A percentile compares a stretch with the other conserved stretches of the same genome.
These are phyloP conservation scores for Hystrix brachyura DNA, from an alignment of 2,113 vertebrate species.

Conservation along the genomic window DNA sequence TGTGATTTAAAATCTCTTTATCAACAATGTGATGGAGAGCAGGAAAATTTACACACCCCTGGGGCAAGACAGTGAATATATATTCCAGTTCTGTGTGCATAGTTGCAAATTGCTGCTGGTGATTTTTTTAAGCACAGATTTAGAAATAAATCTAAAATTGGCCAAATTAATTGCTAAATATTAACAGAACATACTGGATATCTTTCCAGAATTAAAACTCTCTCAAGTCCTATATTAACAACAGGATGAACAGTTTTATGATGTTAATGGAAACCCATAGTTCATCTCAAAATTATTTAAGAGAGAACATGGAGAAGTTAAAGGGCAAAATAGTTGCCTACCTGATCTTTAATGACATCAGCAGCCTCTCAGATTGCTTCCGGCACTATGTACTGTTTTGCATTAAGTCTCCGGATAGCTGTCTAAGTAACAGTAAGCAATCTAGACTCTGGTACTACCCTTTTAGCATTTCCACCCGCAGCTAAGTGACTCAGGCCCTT, in stretches of 20 bases:
- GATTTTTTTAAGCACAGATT: slow-evolving; percentile 32
- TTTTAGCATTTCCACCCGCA: not conserved
- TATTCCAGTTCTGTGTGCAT: slow-evolving; percentile 22
- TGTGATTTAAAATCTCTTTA: slow-evolving; percentile 70
- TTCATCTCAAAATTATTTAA: not conserved
- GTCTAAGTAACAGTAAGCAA: not conserved
- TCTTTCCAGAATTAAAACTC: not conserved
- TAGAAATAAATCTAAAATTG: slow-evolving; percentile 45
- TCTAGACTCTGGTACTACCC: not conserved
- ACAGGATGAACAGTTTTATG: not conserved
- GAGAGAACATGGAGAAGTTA: not conserved
- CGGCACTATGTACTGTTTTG: not conserved
- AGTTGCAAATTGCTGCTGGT: slow-evolving; percentile 34
- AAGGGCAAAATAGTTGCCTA: not conserved
- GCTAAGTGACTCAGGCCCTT: not conserved
- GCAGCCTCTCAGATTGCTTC: not conserved
- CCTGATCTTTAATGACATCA: not conserved
- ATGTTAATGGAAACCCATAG: not conserved
- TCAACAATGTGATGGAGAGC: slow-evolving; percentile 58
- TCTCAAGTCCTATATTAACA: not conserved
- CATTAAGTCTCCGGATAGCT: not conserved
- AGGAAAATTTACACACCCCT: slow-evolving; percentile 69
- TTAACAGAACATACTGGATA: not conserved
- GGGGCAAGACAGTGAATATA: slow-evolving; percentile 58
- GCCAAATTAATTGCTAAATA: slow-evolving; percentile 40